Evolutionary conservation across 2,113 vertebrate species (phyloP), one percentile per base, ranked within the genome.

Genomic region (Oncorhynchus mykiss): DNA sequence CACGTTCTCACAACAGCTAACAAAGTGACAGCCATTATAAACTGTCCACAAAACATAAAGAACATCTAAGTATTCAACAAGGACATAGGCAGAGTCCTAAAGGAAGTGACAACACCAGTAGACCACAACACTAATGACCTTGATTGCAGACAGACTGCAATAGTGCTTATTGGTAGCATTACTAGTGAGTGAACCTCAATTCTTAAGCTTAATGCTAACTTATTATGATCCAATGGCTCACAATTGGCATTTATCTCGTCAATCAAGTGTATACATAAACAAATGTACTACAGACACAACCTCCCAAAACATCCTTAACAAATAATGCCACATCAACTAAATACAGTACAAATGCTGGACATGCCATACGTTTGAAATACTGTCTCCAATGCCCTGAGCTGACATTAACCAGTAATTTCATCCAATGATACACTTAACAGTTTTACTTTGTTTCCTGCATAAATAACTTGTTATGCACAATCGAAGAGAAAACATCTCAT

Each of bases 51-150:
- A 75, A 74, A 13, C 39, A 57, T 79, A 2, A 2, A 51, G 22
- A 39, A 72, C 64, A 64, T 49, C 20, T 11, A 45, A 45, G 39
- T 45, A 45, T 45, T 45, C 39, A 45, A 45, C 39, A 75, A 86
- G 80, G 78, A 81, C 68, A 78, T 74, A 80, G 71, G 49, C 79
- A 78, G 60, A 84, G 67, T 76, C 82, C 89, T 80, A 87, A 87
- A 88, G 81, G 77, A 79, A 81, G 59, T 54, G 62, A 80, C 62
- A 77, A 45, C 71, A 84, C 74, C 74, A 82, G 78, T 71, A 73
- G 60, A 39, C n/a, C n/a, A n/a, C n/a, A n/a, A n/a, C n/a, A 2
- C 24, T 2, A 74, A 6, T 9, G 72, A 69, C 73, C 45, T 60
- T 45, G 78, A 57, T 20, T 57, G 54, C 54, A 57, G 39, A 45